These are phyloP conservation scores for Parazoanthus swiftii DNA, from an alignment of 92 coral and sea anemone species.

Conservation along the genomic window DNA sequence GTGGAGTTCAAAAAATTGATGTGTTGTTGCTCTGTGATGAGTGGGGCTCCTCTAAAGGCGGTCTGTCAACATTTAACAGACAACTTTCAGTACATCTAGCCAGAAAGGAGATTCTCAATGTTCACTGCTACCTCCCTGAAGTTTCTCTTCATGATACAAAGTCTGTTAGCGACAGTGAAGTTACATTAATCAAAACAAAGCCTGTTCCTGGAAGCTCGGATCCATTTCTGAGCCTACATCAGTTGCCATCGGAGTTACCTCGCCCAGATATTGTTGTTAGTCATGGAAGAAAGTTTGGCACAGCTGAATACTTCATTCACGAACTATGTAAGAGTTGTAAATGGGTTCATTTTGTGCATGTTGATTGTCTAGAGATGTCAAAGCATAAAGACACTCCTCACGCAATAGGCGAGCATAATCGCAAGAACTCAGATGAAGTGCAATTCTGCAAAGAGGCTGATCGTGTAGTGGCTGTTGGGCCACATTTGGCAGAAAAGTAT, in stretches of 20 bases:
- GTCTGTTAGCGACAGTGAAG: not conserved
- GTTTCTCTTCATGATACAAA: constrained; percentile 10
- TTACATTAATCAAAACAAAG: constrained; percentile 5
- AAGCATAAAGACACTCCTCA: not conserved
- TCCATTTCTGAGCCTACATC: not conserved
- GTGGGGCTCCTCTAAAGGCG: too few species aligned
- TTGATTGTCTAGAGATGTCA: constrained; percentile 19
- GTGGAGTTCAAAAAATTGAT: too few species aligned
- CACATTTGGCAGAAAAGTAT: constrained; percentile 11
- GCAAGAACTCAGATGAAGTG: constrained; percentile 26
- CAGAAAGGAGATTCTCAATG: not conserved
- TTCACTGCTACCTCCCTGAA: not conserved
- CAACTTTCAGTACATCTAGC: not conserved
- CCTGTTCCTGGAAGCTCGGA: constrained; percentile 8
- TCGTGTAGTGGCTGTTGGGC: constrained; percentile 48
- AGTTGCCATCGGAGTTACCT: constrained; percentile 25
- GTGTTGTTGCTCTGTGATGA: too few species aligned
- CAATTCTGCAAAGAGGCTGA: constrained; percentile 31
- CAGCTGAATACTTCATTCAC: too few species aligned
- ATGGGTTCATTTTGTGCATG: constrained; percentile 14
- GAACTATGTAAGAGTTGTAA: too few species aligned
- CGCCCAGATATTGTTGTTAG: not conserved
- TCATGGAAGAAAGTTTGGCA: too few species aligned
- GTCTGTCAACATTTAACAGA: not conserved
- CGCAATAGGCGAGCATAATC: not conserved